These are phyloP conservation scores for Drosophila differens DNA, from an alignment of 2,888 invertebrate genomes.

Conservation along the genomic window DNA sequence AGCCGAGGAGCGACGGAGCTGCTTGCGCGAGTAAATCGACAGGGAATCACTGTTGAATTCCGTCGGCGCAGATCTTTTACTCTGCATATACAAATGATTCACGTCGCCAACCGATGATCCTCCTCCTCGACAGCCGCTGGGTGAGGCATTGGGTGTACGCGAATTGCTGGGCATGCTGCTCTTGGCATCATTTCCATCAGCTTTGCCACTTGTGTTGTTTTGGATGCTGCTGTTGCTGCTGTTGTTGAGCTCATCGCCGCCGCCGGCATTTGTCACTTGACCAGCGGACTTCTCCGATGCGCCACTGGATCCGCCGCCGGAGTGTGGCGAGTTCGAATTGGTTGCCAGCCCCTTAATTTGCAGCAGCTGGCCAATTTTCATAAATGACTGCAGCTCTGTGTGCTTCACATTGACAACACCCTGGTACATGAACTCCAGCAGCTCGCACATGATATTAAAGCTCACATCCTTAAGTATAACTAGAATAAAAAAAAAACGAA, in stretches of 20 bases:
- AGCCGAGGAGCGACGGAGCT: slow-evolving; percentile 74
- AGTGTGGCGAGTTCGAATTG: slow-evolving; percentile 74
- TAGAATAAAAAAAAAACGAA: slow-evolving; percentile 34
- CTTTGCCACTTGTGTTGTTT: slow-evolving; percentile 40
- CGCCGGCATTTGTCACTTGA: slow-evolving; percentile 53
- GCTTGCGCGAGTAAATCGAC: slow-evolving; percentile 84
- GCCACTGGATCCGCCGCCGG: slow-evolving; percentile 46
- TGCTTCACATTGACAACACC: slow-evolving; percentile 87
- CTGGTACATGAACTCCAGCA: slow-evolving; percentile 88
- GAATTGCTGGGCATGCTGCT: slow-evolving; percentile 54
- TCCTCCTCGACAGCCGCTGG: slow-evolving; percentile 40
- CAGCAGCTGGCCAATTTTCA: slow-evolving; percentile 86
- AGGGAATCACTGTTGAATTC: slow-evolving; percentile 82
- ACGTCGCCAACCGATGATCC: slow-evolving; percentile 27
- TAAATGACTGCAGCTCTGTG: slow-evolving; percentile 85
- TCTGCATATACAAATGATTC: slow-evolving; percentile 47
- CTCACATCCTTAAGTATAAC: slow-evolving; percentile 87
- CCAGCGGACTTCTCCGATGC: slow-evolving; percentile 80
- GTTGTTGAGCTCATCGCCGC: slow-evolving; percentile 54
- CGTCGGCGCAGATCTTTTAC: slow-evolving; percentile 78
- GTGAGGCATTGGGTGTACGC: slow-evolving; percentile 69
- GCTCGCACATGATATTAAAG: slow-evolving; percentile 86
- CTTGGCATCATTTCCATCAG: slow-evolving; percentile 53
- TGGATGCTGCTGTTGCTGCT: slow-evolving; percentile 43
- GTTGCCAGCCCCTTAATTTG: slow-evolving; percentile 86